Conservation (phyloP, 2,797 vertebrate genomes). For the Periophthalmus magnuspinnatus region DNA sequence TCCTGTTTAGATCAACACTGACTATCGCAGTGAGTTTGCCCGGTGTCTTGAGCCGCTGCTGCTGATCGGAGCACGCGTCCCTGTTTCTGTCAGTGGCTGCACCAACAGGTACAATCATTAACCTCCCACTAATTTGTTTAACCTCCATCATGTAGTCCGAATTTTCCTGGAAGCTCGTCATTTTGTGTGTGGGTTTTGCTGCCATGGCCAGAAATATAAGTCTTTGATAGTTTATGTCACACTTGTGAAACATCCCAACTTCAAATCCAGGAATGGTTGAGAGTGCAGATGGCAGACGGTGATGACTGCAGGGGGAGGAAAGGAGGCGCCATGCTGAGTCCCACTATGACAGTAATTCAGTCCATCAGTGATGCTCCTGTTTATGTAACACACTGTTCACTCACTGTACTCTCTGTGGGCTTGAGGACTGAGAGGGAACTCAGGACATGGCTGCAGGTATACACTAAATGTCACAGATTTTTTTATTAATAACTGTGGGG, state of each 20-base stretch:
- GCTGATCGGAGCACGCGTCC: constrained; percentile 75
- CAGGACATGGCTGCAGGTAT: constrained; percentile 8
- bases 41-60: constrained; percentile 87
- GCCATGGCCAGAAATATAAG: constrained; percentile 34
- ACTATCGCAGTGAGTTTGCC: constrained; percentile 86
- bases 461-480: background rate
- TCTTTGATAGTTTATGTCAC: constrained; percentile 42
- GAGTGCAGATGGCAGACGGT: constrained; percentile 45
- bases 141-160: constrained; percentile 1
- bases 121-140: constrained; percentile 1
- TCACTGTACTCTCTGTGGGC: constrained; percentile 46
- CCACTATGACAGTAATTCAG: constrained; percentile 52
- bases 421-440: constrained; percentile 12
- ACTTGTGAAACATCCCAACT: constrained; percentile 47
- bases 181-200: constrained; percentile 7
- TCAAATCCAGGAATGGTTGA: constrained; percentile 49
- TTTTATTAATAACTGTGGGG: background rate
- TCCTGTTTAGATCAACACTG: constrained; percentile 83
- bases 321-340: constrained; percentile 58
- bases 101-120: constrained; percentile 54
- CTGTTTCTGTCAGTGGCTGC: constrained; percentile 60
- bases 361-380: constrained; percentile 41
- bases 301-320: constrained; percentile 33
- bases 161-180: constrained; percentile 12
- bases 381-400: constrained; percentile 45